Evolutionary conservation across 2,113 vertebrate species (phyloP).

Genomic region (Ctenodactylus gundi): DNA sequence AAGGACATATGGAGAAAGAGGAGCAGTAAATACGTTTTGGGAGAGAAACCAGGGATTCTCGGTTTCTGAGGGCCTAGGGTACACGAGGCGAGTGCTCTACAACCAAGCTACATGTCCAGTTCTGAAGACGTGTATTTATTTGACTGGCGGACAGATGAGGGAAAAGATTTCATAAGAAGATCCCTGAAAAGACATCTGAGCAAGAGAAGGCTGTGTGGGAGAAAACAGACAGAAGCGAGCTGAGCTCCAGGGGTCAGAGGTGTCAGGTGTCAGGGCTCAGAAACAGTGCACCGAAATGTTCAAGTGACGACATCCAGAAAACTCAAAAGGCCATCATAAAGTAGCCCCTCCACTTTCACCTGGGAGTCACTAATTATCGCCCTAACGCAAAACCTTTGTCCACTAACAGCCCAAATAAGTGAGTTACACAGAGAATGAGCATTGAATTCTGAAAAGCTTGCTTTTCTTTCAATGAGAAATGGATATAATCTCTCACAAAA

Average conservation of each 20-base stretch:
- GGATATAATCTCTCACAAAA: neutral
- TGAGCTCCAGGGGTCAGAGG: rapidly evolving
- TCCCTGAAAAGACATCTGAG: neutral
- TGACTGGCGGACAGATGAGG: neutral
- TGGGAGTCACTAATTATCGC: too few species aligned
- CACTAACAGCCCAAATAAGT: neutral
- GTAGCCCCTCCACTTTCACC: too few species aligned
- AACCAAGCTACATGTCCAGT: neutral
- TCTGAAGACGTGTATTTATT: neutral
- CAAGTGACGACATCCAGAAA: neutral
- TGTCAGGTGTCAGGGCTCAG: neutral
- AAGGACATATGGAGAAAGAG: neutral
- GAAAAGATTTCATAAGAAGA: neutral
- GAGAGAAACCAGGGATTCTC: neutral
- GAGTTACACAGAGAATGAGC: neutral
- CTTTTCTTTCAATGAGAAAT: neutral
- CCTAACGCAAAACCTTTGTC: too few species aligned
- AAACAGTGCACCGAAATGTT: too few species aligned
- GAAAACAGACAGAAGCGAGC: neutral
- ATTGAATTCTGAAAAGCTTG: neutral
- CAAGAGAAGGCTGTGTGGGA: neutral
- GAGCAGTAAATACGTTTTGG: too few species aligned
- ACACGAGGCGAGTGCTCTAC: neutral
- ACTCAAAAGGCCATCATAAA: too few species aligned
- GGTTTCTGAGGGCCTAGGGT: neutral